Conservation (phyloP, 2,888 invertebrate genomes). For the Oligia fasciuncula region DNA sequence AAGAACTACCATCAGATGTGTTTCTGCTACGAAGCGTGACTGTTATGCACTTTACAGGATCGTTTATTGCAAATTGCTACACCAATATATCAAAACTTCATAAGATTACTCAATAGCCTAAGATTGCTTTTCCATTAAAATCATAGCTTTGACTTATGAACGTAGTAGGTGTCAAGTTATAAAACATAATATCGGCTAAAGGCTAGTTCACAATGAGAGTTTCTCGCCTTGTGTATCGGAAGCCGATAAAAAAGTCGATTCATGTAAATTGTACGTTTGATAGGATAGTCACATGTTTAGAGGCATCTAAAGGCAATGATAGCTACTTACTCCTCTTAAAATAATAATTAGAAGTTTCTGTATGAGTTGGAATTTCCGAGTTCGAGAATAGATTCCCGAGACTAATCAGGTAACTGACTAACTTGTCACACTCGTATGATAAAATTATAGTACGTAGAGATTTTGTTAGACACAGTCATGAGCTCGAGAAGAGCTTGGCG, state of each 20-base stretch:
- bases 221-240: not conserved
- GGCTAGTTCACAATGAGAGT: not conserved
- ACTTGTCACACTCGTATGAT: no score
- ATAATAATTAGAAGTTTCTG: not conserved
- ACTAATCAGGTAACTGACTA: no score
- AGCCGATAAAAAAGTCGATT: not conserved
- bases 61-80: not conserved
- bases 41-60: not conserved
- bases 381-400: no score
- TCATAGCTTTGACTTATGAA: constrained; percentile 10
- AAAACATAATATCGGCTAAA: not conserved
- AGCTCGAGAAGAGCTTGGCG: not conserved
- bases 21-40: not conserved
- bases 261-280: not conserved
- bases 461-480: not conserved
- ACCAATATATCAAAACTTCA: not conserved
- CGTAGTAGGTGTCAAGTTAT: constrained; percentile 5
- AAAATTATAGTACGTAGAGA: not conserved
- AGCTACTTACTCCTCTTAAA: no score
- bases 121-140: constrained; percentile 18
- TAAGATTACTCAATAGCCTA: constrained; percentile 12
- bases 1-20: not conserved
- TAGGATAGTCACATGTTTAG: not conserved
- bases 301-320: no score
- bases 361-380: not conserved